phyloP scores from a whole-genome alignment of 2,113 vertebrate genomes.

The Edolisoma coerulescens region DNA sequence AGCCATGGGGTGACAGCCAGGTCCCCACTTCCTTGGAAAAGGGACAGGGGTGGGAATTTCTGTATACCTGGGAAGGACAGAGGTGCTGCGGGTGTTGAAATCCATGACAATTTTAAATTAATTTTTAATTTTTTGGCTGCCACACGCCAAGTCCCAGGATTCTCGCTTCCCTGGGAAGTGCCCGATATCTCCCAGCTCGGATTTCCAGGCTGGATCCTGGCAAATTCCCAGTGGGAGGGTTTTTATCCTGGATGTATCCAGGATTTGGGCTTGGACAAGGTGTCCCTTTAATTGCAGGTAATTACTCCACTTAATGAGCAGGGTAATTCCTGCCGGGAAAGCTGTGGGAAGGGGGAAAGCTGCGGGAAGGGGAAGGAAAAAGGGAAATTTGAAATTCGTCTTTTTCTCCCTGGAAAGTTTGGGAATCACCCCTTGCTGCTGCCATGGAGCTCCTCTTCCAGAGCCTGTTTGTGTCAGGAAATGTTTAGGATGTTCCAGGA shows the following conservation, averaged over 20 bases:
- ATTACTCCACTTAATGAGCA: background rate
- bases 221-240: background rate
- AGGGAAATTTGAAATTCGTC: background rate
- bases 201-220: background rate
- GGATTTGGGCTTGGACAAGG: background rate
- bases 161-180: background rate
- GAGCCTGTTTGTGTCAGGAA: background rate
- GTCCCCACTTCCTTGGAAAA: background rate
- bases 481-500: background rate
- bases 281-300: background rate
- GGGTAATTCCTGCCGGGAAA: background rate
- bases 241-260: background rate
- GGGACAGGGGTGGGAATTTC: background rate
- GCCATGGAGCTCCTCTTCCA: background rate
- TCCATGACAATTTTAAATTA: background rate
- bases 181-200: background rate
- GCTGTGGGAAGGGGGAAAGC: background rate
- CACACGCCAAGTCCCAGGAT: background rate
- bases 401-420: background rate
- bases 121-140: background rate
- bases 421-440: rapidly evolving
- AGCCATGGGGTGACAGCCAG: background rate
- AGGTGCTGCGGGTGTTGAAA: background rate
- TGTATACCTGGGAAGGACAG: background rate
- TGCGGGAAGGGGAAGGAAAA: too few species aligned